Conservation (phyloP, 2,888 invertebrate genomes). For the Microchrysa polita region DNA sequence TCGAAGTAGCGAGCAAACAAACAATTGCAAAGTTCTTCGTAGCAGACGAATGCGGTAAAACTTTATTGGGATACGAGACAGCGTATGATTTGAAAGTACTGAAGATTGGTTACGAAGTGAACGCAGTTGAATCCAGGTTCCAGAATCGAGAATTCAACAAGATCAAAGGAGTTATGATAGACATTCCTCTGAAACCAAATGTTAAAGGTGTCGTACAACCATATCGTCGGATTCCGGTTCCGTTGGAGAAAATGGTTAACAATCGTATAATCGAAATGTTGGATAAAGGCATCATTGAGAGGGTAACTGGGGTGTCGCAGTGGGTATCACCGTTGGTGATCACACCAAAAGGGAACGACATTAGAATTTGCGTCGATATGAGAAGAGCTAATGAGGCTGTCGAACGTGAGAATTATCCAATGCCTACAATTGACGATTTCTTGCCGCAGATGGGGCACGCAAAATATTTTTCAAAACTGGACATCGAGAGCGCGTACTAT, state of each 20-base stretch:
- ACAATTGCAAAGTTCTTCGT: neutral
- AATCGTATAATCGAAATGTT: constrained; percentile 48
- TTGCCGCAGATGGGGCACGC: too few relatives aligned
- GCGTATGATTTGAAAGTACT: neutral
- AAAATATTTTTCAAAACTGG: too few relatives aligned
- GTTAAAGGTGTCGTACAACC: constrained; percentile 50
- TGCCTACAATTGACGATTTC: too few relatives aligned
- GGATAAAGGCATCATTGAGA: neutral
- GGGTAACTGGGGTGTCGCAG: constrained; percentile 49
- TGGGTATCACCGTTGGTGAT: constrained; percentile 57
- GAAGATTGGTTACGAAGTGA: neutral
- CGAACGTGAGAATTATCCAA: too few relatives aligned
- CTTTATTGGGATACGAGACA: neutral
- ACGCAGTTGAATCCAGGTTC: neutral
- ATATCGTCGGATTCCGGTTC: constrained; percentile 54
- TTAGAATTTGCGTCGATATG: too few relatives aligned
- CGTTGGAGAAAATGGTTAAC: constrained; percentile 49
- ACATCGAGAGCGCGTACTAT: too few relatives aligned
- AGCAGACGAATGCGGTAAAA: neutral
- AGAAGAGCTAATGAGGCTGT: too few relatives aligned
- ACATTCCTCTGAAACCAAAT: neutral
- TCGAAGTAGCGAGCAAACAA: neutral
- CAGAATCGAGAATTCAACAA: too few relatives aligned
- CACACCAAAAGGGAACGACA: constrained; percentile 53
- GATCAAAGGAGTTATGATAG: neutral